Evolutionary conservation across 37 sponge, comb jelly and placozoan genomes (phyloP).

Genomic region (Aplysina aerophoba): DNA sequence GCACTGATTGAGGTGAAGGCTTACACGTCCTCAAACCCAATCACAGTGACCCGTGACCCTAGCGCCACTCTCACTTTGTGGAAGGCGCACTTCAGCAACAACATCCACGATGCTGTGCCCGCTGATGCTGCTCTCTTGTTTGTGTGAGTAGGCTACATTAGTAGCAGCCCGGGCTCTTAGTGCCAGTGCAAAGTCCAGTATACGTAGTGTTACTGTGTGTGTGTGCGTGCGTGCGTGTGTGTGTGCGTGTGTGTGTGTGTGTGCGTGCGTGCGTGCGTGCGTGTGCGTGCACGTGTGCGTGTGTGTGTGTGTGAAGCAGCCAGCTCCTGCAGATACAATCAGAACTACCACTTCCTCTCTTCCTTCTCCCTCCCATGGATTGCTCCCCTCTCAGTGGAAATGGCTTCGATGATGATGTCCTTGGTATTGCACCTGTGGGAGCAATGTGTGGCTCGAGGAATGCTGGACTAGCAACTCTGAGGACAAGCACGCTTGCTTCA

Average conservation of each 20-base stretch:
- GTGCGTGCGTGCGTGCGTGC: no score
- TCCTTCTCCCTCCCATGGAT: background rate
- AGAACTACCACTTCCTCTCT: no score
- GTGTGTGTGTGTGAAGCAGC: no score
- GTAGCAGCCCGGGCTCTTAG: no score
- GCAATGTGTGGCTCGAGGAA: slow-evolving; percentile 59
- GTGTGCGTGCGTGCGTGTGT: background rate
- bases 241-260: no score
- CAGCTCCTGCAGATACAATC: no score
- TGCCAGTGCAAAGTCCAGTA: no score
- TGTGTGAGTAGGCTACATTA: no score
- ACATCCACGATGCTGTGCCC: background rate
- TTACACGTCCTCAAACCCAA: slow-evolving; percentile 55
- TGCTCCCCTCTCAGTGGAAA: slow-evolving; percentile 50
- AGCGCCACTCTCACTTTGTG: slow-evolving; percentile 38
- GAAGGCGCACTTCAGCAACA: slow-evolving; percentile 7
- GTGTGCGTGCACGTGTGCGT: no score
- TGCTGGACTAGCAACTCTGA: slow-evolving; percentile 52
- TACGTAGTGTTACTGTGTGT: no score
- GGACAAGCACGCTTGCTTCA: slow-evolving; percentile 16
- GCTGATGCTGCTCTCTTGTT: slow-evolving; percentile 19
- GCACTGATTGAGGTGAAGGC: slow-evolving; percentile 61
- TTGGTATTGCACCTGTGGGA: slow-evolving; percentile 69
- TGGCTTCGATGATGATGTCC: slow-evolving; percentile 41
- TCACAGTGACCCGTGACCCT: slow-evolving; percentile 36